phyloP scores from a whole-genome alignment of 2,113 vertebrate genomes.

The Oreocharis arfaki region DNA sequence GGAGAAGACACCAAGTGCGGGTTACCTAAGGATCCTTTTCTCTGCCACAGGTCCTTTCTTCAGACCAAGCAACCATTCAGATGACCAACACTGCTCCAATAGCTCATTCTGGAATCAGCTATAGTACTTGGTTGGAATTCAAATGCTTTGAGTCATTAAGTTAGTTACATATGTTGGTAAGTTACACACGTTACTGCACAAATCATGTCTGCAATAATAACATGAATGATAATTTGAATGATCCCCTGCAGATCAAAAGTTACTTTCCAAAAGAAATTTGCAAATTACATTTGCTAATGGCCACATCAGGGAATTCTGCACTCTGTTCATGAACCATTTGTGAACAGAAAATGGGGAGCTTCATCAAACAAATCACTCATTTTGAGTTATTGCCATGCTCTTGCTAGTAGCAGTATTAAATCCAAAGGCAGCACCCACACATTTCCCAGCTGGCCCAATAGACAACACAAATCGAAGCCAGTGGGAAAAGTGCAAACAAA shows the following conservation, averaged over 20 bases:
- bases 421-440: neutral
- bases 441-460: neutral
- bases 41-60: neutral
- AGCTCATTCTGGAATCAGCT: neutral
- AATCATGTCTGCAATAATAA: neutral
- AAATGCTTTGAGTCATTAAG: neutral
- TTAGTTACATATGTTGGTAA: neutral
- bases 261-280: neutral
- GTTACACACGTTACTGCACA: neutral
- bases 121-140: neutral
- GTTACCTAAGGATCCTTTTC: neutral
- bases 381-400: neutral
- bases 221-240: neutral
- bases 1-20: fast-evolving
- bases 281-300: neutral
- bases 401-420: neutral
- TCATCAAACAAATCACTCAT: neutral
- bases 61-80: neutral
- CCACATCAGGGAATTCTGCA: neutral
- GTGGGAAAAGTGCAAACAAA: neutral
- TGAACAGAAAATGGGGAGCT: neutral
- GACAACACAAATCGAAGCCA: neutral
- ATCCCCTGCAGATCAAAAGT: neutral
- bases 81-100: neutral
- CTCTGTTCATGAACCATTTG: neutral